phyloP scores from a whole-genome alignment of 2,888 invertebrate genomes.

The Chorisops tibialis region DNA sequence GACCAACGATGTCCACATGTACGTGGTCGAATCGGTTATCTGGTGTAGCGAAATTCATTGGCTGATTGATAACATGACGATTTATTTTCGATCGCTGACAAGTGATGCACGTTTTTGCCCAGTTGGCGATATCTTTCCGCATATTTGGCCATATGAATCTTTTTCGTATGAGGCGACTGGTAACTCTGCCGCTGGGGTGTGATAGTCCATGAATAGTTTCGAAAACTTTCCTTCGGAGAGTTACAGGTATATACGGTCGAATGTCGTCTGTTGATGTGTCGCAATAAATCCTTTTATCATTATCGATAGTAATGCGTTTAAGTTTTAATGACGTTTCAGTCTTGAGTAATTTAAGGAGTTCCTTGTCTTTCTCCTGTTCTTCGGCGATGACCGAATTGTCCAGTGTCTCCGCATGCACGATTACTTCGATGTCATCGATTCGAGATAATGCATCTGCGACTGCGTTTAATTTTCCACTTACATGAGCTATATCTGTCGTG shows the following conservation, averaged over 20 bases:
- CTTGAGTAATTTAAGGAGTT: background rate
- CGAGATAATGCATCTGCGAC: too few species aligned
- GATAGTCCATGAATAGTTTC: background rate
- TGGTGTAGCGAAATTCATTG: constrained; percentile 28
- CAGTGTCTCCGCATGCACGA: too few species aligned
- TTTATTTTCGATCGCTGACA: constrained; percentile 42
- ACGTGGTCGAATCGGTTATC: constrained; percentile 22
- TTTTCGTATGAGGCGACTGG: constrained; percentile 34
- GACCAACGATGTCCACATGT: constrained; percentile 25
- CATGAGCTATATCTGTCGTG: too few species aligned
- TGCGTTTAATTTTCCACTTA: too few species aligned
- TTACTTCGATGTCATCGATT: too few species aligned
- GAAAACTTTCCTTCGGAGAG: background rate
- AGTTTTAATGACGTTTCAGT: background rate
- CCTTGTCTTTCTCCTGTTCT: background rate
- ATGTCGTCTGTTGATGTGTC: background rate
- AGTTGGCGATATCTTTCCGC: constrained; percentile 37
- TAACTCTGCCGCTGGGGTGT: constrained; percentile 33
- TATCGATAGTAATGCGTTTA: background rate
- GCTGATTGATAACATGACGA: constrained; percentile 37
- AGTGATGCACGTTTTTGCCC: constrained; percentile 39
- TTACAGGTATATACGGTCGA: background rate
- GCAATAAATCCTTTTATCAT: too few species aligned
- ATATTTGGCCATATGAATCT: constrained; percentile 40
- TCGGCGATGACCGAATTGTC: background rate